Percentiles rank a stretch among this genome's conserved stretches.
Conservation (phyloP, 2,113 vertebrate genomes). For the Microcebus griseorufus region DNA sequence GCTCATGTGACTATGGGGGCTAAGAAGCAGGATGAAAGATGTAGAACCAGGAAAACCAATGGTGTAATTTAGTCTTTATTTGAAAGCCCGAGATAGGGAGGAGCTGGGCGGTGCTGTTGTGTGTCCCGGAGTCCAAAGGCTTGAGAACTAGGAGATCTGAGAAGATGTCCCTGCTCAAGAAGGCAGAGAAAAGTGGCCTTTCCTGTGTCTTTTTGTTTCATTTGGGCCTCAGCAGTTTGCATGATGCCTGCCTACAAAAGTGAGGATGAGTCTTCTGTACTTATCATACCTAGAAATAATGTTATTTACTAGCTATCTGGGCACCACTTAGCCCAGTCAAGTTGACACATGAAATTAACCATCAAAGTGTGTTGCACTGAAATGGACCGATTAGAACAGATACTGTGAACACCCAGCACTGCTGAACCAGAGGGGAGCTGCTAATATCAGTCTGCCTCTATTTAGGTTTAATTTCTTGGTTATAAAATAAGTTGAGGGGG, state of each 20-base stretch:
- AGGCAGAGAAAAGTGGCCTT: not conserved
- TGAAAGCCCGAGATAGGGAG: not conserved
- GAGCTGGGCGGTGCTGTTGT: not conserved
- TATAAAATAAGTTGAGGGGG: not conserved
- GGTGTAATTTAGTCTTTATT: not conserved
- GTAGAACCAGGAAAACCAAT: not conserved
- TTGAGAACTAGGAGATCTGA: not conserved
- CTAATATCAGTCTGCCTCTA: not conserved
- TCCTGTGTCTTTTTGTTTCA: not conserved
- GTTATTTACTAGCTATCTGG: not conserved
- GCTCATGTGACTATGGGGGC: not conserved
- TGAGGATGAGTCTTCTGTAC: not conserved
- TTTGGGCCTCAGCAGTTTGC: not conserved
- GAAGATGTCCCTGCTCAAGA: not conserved
- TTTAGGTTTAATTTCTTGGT: not conserved
- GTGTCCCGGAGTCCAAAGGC: not conserved
- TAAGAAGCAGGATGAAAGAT: not conserved
- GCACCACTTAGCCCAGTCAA: not conserved
- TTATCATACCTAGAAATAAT: not conserved
- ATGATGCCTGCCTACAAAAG: not conserved
- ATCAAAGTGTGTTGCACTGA: not conserved
- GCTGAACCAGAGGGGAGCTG: not conserved
- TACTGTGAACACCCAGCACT: not conserved
- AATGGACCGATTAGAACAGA: not conserved
- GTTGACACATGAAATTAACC: not conserved